Percentiles rank a stretch among this genome's conserved stretches.
These are phyloP conservation scores for Caenorhabditis sulstoni DNA, from an alignment of 2,888 invertebrate genomes.

Conservation along the genomic window DNA sequence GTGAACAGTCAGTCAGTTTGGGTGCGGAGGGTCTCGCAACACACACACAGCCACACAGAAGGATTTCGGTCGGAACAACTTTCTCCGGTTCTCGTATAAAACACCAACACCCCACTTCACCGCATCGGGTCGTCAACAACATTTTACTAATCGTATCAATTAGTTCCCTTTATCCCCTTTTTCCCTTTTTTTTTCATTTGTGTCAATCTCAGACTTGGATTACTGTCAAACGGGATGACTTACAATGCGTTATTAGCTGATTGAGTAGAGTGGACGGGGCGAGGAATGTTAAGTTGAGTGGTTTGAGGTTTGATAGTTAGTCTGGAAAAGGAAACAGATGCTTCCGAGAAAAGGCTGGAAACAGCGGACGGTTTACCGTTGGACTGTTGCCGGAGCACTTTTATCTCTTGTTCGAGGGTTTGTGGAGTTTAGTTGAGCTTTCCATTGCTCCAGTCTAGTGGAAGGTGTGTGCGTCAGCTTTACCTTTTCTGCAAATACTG, in stretches of 20 bases:
- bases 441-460: constrained; percentile 65
- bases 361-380: constrained; percentile 26
- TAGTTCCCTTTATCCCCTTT: constrained; percentile 8
- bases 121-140: constrained; percentile 22
- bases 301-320: constrained; percentile 62
- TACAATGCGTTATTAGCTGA: constrained; percentile 61
- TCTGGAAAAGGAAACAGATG: constrained; percentile 32
- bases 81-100: constrained; percentile 53
- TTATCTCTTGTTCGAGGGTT: constrained; percentile 62
- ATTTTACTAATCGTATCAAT: constrained; percentile 57
- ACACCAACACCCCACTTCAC: constrained; percentile 28
- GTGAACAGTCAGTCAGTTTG: constrained; percentile 43
- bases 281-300: constrained; percentile 59
- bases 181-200: neutral
- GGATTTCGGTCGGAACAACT: constrained; percentile 55
- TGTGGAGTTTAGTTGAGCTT: constrained; percentile 61
- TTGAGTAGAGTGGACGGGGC: constrained; percentile 57
- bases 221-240: constrained; percentile 16
- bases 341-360: neutral
- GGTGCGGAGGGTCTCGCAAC: constrained; percentile 36
- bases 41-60: constrained; percentile 11
- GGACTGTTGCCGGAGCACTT: constrained; percentile 67
- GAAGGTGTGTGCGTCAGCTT: constrained; percentile 59
- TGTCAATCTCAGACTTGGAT: constrained; percentile 17
- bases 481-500: constrained; percentile 47